A percentile compares a stretch with the other conserved stretches of the same genome.
These are phyloP conservation scores for Rhagophthalmus giganteus DNA, from an alignment of 2,888 invertebrate species.

Conservation along the genomic window DNA sequence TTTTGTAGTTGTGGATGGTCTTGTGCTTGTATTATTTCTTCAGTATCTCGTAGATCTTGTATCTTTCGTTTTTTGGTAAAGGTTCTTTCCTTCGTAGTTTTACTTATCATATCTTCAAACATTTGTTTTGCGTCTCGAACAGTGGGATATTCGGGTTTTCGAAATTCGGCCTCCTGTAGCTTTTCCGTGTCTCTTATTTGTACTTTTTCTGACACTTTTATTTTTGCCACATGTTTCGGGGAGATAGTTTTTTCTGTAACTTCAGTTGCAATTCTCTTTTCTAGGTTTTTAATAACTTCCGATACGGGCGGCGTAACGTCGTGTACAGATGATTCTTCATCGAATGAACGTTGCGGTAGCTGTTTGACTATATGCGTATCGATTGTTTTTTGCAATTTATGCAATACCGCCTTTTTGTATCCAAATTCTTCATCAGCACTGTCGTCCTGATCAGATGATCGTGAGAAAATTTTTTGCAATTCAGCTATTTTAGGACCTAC, in stretches of 20 bases:
- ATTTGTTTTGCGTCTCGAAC: slow-evolving; percentile 50
- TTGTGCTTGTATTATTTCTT: neutral
- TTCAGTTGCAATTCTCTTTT: slow-evolving; percentile 44
- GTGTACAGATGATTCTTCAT: slow-evolving; percentile 10
- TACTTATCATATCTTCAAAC: slow-evolving; percentile 52
- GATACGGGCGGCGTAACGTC: slow-evolving; percentile 44
- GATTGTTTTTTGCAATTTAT: slow-evolving; percentile 1
- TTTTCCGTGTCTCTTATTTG: slow-evolving; percentile 31
- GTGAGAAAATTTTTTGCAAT: slow-evolving; percentile 56
- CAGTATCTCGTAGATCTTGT: neutral
- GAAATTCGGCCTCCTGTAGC: slow-evolving; percentile 21
- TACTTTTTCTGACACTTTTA: slow-evolving; percentile 10
- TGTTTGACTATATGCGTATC: slow-evolving; percentile 2
- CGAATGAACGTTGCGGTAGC: slow-evolving; percentile 10
- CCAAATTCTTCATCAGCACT: slow-evolving; percentile 40
- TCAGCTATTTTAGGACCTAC: slow-evolving; percentile 57
- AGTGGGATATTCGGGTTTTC: slow-evolving; percentile 39
- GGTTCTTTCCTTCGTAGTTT: slow-evolving; percentile 49
- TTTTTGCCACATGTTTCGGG: slow-evolving; percentile 33
- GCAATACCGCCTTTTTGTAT: slow-evolving; percentile 16
- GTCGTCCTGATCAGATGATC: slow-evolving; percentile 45
- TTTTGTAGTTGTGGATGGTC: neutral
- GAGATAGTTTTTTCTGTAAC: slow-evolving; percentile 24
- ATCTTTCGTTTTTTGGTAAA: slow-evolving; percentile 42
- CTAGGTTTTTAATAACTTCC: slow-evolving; percentile 47